Conservation (phyloP, 2,888 invertebrate genomes). For the Agonopterix heracliana region DNA sequence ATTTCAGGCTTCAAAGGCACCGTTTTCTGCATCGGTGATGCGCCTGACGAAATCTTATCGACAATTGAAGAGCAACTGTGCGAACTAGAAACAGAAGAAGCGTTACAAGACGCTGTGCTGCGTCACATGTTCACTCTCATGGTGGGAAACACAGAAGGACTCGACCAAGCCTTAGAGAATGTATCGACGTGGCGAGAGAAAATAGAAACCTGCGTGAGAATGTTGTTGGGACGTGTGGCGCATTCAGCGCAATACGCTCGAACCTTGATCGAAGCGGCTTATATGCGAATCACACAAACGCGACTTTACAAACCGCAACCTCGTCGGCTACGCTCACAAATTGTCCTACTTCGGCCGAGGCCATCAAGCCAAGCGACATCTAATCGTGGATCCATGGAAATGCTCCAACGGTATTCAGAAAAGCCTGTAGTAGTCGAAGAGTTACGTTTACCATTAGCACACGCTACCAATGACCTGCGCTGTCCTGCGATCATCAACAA, state of each 20-base stretch:
- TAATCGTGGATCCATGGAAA: not conserved
- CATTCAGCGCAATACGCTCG: constrained; percentile 45
- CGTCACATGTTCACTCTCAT: constrained; percentile 41
- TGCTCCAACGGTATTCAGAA: constrained; percentile 23
- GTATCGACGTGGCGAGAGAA: constrained; percentile 26
- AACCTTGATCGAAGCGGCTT: constrained; percentile 31
- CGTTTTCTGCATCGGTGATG: constrained; percentile 42
- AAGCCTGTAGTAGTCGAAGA: constrained; percentile 25
- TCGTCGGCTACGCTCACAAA: constrained; percentile 24
- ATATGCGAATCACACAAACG: constrained; percentile 23
- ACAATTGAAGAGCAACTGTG: constrained; percentile 28
- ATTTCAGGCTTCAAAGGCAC: constrained; percentile 41
- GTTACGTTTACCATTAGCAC: constrained; percentile 27
- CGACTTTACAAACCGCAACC: constrained; percentile 17
- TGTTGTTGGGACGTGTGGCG: constrained; percentile 32
- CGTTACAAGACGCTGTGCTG: constrained; percentile 35
- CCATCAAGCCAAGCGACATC: not conserved
- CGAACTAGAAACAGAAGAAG: constrained; percentile 24
- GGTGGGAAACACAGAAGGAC: constrained; percentile 14
- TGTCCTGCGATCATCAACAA: constrained; percentile 37
- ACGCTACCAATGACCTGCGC: constrained; percentile 27
- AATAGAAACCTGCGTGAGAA: constrained; percentile 28
- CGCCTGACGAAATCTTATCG: constrained; percentile 31
- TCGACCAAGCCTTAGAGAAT: constrained; percentile 16
- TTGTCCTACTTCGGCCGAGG: constrained; percentile 27